Evolutionary conservation across 1,140 invertebrate genomes (phyloP).

Genomic region (Drosophila ananassae): DNA sequence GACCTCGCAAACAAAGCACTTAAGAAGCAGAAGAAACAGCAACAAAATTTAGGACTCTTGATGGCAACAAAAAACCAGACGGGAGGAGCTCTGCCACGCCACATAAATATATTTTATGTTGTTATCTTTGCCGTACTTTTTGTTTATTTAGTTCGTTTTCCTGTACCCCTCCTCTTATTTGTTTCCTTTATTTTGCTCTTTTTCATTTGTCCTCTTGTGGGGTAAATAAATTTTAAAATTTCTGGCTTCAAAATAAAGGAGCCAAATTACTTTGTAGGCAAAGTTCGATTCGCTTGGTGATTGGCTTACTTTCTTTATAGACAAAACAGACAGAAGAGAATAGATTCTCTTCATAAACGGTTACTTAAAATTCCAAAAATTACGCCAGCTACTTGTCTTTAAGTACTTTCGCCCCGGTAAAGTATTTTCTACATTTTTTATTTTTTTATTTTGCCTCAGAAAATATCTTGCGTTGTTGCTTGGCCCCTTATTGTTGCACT

Average conservation of each 20-base stretch:
- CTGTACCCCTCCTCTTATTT: no score
- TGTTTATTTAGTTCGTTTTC: conserved; percentile 41
- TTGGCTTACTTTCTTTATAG: no score
- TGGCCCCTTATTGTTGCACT: conserved; percentile 65
- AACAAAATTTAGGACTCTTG: conserved; percentile 44
- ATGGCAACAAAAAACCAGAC: conserved; percentile 56
- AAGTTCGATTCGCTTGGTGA: no score
- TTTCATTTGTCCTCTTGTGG: conserved; percentile 73
- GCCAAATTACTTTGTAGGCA: not conserved
- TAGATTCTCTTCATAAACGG: no score
- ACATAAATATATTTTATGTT: conserved; percentile 79
- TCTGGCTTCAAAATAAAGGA: conserved; percentile 32
- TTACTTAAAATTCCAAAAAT: not conserved
- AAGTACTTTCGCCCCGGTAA: not conserved
- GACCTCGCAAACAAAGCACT: conserved; percentile 45
- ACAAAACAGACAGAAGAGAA: no score
- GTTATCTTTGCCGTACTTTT: conserved; percentile 66
- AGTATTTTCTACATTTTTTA: conserved; percentile 5
- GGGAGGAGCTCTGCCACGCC: conserved; percentile 51
- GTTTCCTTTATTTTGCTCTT: conserved; percentile 29
- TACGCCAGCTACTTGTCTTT: not conserved
- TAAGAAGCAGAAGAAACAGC: conserved; percentile 32
- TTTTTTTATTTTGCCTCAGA: conserved; percentile 33
- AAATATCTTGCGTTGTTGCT: conserved; percentile 53
- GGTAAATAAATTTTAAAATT: conserved; percentile 71